phyloP scores from a whole-genome alignment of 2,113 vertebrate genomes.

The Pyxicephalus adspersus region DNA sequence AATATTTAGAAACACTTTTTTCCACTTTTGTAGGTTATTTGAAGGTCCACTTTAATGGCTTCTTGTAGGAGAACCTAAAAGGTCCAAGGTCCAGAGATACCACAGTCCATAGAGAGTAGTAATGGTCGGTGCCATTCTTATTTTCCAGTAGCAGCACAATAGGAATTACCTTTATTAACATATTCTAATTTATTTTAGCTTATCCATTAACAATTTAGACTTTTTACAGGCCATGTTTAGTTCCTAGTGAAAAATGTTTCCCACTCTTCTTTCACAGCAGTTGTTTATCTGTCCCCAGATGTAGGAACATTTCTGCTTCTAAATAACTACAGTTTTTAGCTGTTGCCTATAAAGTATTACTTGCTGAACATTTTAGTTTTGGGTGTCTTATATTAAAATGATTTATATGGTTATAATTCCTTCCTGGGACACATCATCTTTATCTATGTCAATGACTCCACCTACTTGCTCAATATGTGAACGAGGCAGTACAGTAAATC shows the following conservation, averaged over 20 bases:
- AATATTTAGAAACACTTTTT: too few relatives aligned
- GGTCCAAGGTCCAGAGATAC: too few relatives aligned
- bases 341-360: neutral
- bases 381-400: neutral
- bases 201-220: neutral
- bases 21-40: too few relatives aligned
- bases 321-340: conserved; percentile 10
- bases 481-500: neutral
- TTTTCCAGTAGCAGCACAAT: too few relatives aligned
- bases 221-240: neutral
- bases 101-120: too few relatives aligned
- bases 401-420: neutral
- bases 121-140: too few relatives aligned
- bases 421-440: neutral
- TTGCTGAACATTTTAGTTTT: neutral
- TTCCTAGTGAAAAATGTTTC: neutral
- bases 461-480: neutral
- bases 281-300: conserved; percentile 1
- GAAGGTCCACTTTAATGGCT: too few relatives aligned
- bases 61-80: too few relatives aligned
- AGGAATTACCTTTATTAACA: neutral
- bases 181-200: neutral
- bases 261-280: neutral
- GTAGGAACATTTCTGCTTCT: conserved; percentile 8
- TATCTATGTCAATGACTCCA: neutral